Evolutionary conservation across 1,140 invertebrate species (phyloP).

Genomic region (Acromyrmex echinatior): DNA sequence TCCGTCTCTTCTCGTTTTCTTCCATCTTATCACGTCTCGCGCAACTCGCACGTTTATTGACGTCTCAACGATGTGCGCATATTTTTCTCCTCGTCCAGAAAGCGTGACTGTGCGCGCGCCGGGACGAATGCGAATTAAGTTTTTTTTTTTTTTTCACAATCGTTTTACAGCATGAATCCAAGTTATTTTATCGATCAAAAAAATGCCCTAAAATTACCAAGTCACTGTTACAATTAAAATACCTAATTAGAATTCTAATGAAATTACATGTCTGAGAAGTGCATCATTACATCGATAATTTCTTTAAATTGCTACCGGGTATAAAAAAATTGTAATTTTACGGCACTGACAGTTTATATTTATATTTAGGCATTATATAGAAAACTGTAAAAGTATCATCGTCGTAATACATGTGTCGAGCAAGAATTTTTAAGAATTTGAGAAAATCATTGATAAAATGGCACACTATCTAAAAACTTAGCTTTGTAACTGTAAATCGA

Average conservation of each 20-base stretch:
- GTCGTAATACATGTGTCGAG: no score
- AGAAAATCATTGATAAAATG: no score
- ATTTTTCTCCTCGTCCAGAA: slow-evolving; percentile 2
- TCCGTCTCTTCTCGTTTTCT: slow-evolving; percentile 10
- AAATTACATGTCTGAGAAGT: no score
- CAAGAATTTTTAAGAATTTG: no score
- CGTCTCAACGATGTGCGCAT: slow-evolving; percentile 55
- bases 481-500: background rate
- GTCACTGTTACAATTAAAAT: background rate
- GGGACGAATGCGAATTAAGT: slow-evolving; percentile 26
- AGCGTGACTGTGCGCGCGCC: slow-evolving; percentile 2
- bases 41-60: slow-evolving; percentile 54
- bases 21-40: slow-evolving; percentile 44
- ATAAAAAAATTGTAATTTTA: no score
- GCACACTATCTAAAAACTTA: no score
- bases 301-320: no score
- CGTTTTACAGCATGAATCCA: background rate
- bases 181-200: background rate
- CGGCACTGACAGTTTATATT: no score
- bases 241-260: background rate
- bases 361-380: no score
- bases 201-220: background rate
- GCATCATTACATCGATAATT: no score
- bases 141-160: background rate
- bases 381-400: no score